Base-by-base conservation (phyloP, 2,797 vertebrate genomes). In the Lindbergichthys nudifrons region DNA sequence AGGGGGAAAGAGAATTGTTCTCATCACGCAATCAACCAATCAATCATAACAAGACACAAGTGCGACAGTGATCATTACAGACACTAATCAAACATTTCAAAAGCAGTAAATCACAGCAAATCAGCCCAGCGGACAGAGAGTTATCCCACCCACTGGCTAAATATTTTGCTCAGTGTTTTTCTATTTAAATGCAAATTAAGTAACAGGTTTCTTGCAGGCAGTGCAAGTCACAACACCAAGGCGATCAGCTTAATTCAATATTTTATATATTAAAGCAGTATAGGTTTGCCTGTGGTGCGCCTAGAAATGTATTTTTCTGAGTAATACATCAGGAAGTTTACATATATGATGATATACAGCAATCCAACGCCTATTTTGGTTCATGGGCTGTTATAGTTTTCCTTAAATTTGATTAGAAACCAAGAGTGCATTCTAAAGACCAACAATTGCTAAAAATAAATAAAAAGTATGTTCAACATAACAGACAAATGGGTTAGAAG, bases 161-260 rank as follows among this genome's bases (percentile, higher is more conserved):
- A 83, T 82, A 83, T 89, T 82, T 81, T 79, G 76, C 78, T 85
- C 77, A 86, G 76, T 85, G 68, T 85, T 88, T 79, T 81, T 86
- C 90, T 82, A 93, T 92, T 93, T 92, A 93, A 91, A 92, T 93
- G 92, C 86, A 93, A 93, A 94, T 93, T 41, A 83, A 88, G 64
- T 73, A 67, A 58, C 54, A 65, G 60, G 73, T 86, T 83, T 70
- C 65, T 80, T 42, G 12, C 19, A 68, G 75, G 73, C 70, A 66
- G 19, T 60, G 63, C 32, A 9, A 79, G 67, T 61, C 59, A 19
- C 61, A 23, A 45, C 32, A 74, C 70, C 75, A 76, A 70, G 67
- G 46, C 9, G 50, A 88, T 90, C 85, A 83, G 67, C 81, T 75
- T 73, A 87, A 90, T 91, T 89, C 81, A 84, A 88, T 83, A 83